phyloP scores from a whole-genome alignment of 2,113 vertebrate genomes.

The Nettapus auritus region DNA sequence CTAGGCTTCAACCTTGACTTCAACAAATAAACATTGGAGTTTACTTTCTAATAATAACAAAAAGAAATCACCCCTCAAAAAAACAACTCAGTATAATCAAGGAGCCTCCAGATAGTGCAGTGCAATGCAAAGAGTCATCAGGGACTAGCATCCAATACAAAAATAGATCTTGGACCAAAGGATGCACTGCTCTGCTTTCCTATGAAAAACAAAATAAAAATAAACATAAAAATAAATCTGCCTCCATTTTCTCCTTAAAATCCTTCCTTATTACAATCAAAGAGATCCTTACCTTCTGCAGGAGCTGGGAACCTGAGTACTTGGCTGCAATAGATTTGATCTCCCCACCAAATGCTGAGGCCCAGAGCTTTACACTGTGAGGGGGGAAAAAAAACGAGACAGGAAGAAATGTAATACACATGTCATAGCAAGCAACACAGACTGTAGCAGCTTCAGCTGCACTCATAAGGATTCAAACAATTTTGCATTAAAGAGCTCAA shows the following conservation, averaged over 20 bases:
- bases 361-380: slow-evolving; percentile 96
- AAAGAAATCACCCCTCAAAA: slow-evolving; percentile 50
- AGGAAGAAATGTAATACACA: slow-evolving; percentile 67
- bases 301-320: slow-evolving; percentile 97
- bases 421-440: slow-evolving; percentile 58
- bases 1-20: slow-evolving; percentile 44
- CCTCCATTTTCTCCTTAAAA: slow-evolving; percentile 76
- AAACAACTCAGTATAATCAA: slow-evolving; percentile 58
- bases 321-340: slow-evolving; percentile 99
- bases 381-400: neutral
- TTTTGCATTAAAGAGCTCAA: slow-evolving; percentile 47
- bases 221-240: slow-evolving; percentile 67
- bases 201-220: slow-evolving; percentile 28
- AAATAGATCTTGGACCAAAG: slow-evolving; percentile 62
- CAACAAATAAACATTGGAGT: slow-evolving; percentile 36
- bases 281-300: slow-evolving; percentile 93
- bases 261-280: slow-evolving; percentile 23
- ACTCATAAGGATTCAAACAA: neutral
- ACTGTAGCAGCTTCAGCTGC: slow-evolving; percentile 46
- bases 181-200: slow-evolving; percentile 53
- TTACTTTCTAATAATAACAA: slow-evolving; percentile 57
- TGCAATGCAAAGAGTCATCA: slow-evolving; percentile 46
- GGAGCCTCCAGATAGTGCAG: slow-evolving; percentile 51
- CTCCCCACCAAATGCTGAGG: slow-evolving; percentile 98
- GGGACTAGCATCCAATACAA: slow-evolving; percentile 43